Evolutionary conservation across 2,113 vertebrate species (phyloP).

Genomic region (Xiphophorus hellerii): DNA sequence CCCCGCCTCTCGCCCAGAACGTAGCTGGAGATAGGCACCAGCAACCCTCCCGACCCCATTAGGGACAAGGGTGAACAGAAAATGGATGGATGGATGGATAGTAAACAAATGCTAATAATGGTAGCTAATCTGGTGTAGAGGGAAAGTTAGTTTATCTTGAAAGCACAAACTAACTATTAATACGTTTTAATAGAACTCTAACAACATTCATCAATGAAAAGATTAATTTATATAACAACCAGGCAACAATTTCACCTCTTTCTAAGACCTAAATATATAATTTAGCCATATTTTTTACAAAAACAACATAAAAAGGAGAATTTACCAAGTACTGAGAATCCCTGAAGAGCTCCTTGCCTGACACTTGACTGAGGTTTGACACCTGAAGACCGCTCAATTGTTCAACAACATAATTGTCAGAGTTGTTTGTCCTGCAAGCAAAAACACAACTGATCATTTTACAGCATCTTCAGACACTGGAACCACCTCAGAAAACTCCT

Average conservation of each 20-base stretch:
- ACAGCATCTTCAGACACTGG: background rate
- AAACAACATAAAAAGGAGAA: background rate
- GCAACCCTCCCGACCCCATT: too few relatives aligned
- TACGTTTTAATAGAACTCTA: too few relatives aligned
- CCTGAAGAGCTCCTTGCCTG: conserved; percentile 75
- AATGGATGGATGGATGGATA: too few relatives aligned
- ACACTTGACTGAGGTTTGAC: conserved; percentile 63
- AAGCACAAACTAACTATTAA: too few relatives aligned
- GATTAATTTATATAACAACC: too few relatives aligned
- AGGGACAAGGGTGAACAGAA: too few relatives aligned
- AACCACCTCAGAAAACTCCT: background rate
- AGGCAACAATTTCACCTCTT: background rate
- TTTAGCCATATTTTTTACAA: background rate
- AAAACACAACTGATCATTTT: background rate
- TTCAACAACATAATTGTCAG: conserved; percentile 66
- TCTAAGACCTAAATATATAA: background rate
- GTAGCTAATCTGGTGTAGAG: too few relatives aligned
- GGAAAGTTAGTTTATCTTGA: too few relatives aligned
- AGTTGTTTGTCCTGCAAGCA: conserved; percentile 66
- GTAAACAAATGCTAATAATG: too few relatives aligned
- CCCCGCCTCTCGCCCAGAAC: too few relatives aligned
- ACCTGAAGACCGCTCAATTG: conserved; percentile 62
- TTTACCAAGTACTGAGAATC: conserved; percentile 74
- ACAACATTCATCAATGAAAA: too few relatives aligned
- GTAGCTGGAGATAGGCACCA: too few relatives aligned